A percentile compares a stretch with the other conserved stretches of the same genome.
These are phyloP conservation scores for Triplophysa yarkandensis DNA, from an alignment of 2,797 vertebrate genomes.

Conservation along the genomic window DNA sequence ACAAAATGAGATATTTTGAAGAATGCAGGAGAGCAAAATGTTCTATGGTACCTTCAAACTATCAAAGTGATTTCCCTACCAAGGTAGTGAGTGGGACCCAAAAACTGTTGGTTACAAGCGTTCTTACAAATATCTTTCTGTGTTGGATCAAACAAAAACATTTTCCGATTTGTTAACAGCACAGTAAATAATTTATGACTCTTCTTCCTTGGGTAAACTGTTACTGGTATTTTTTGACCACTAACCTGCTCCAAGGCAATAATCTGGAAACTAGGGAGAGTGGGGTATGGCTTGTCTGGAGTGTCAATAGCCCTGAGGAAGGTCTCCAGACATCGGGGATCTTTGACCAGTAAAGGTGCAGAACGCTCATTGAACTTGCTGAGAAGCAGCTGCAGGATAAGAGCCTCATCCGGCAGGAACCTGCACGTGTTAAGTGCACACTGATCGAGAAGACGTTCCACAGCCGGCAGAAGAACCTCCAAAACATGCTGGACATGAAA, in stretches of 20 bases:
- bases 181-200: no score
- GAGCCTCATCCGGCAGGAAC: constrained; percentile 79
- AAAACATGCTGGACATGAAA: constrained; percentile 77
- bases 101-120: no score
- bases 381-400: constrained; percentile 80
- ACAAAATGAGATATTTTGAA: no score
- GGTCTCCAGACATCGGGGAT: constrained; percentile 80
- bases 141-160: no score
- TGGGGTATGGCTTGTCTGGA: constrained; percentile 66
- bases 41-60: no score
- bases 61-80: no score
- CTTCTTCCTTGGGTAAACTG: no score
- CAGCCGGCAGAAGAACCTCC: constrained; percentile 75
- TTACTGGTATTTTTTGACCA: no score
- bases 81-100: no score
- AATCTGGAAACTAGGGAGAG: constrained; percentile 80
- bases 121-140: no score
- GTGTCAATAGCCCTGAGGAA: constrained; percentile 81
- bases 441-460: constrained; percentile 83
- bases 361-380: constrained; percentile 83
- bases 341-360: constrained; percentile 78
- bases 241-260: constrained; percentile 86
- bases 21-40: no score
- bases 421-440: constrained; percentile 67
- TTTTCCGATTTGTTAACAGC: no score